phyloP scores from a whole-genome alignment of 1,140 invertebrate species.

The Pissodes strobi region DNA sequence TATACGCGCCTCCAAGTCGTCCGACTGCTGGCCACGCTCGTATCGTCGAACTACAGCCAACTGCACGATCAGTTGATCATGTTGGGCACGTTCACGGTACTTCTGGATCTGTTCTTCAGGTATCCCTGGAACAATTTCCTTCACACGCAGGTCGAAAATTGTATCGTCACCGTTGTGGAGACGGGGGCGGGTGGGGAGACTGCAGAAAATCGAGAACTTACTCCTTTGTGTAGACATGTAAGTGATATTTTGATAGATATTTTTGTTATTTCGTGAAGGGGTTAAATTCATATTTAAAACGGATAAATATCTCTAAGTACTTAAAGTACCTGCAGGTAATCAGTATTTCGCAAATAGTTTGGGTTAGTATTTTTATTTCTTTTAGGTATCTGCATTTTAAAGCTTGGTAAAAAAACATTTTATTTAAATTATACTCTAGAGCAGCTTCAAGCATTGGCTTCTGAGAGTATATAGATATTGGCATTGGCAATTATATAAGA shows the following conservation, averaged over 20 bases:
- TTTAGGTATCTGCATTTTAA: conserved; percentile 10
- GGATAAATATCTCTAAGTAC: too few relatives aligned
- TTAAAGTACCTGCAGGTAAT: too few relatives aligned
- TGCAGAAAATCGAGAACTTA: conserved; percentile 51
- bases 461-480: too few relatives aligned
- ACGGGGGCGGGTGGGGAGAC: conserved; percentile 40
- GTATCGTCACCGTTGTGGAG: conserved; percentile 69
- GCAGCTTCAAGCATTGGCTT: too few relatives aligned
- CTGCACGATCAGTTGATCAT: conserved; percentile 59
- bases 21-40: conserved; percentile 71
- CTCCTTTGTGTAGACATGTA: conserved; percentile 62
- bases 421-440: too few relatives aligned
- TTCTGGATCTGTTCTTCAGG: conserved; percentile 82
- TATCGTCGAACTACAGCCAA: conserved; percentile 64
- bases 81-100: conserved; percentile 57
- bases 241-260: conserved; percentile 51
- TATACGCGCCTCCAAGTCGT: conserved; percentile 76
- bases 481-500: not conserved
- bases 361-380: too few relatives aligned
- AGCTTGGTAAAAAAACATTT: not conserved
- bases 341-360: too few relatives aligned
- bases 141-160: conserved; percentile 81
- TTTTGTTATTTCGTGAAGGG: too few relatives aligned
- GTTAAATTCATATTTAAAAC: too few relatives aligned
- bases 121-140: conserved; percentile 89